phyloP scores from a whole-genome alignment of 2,888 invertebrate species.

The Hypena proboscidalis region DNA sequence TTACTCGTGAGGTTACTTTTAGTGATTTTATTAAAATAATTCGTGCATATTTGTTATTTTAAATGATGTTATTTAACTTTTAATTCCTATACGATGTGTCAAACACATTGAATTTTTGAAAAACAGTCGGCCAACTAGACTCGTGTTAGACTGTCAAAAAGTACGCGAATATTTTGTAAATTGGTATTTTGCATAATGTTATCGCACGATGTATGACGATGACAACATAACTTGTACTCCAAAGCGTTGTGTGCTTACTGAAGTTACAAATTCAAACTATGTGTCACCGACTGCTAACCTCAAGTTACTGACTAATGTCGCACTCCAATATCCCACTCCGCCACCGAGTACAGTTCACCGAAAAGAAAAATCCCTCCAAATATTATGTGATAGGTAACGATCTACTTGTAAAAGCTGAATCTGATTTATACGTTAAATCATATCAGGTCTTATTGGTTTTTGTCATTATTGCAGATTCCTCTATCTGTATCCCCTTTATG shows the following conservation, averaged over 20 bases:
- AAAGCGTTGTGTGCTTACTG: slow-evolving; percentile 82
- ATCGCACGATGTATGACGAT: slow-evolving; percentile 82
- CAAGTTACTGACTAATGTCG: slow-evolving; percentile 87
- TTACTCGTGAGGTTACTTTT: slow-evolving; percentile 74
- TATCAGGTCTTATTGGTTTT: slow-evolving; percentile 13
- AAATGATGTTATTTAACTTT: slow-evolving; percentile 15
- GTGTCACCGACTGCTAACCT: slow-evolving; percentile 89
- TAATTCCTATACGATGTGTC: slow-evolving; percentile 13
- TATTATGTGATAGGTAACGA: slow-evolving; percentile 85
- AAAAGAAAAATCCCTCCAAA: slow-evolving; percentile 86
- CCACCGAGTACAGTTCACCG: slow-evolving; percentile 80
- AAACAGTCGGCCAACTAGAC: slow-evolving; percentile 68
- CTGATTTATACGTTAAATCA: not conserved
- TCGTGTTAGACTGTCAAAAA: slow-evolving; percentile 69
- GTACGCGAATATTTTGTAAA: slow-evolving; percentile 76
- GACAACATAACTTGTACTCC: slow-evolving; percentile 81
- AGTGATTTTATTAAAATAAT: slow-evolving; percentile 27
- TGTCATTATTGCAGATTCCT: slow-evolving; percentile 76
- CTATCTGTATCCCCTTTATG: slow-evolving; percentile 82
- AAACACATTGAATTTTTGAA: slow-evolving; percentile 29
- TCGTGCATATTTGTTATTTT: slow-evolving; percentile 18
- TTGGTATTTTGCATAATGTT: slow-evolving; percentile 77
- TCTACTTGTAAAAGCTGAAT: not conserved
- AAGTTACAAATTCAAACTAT: slow-evolving; percentile 83
- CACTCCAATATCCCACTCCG: slow-evolving; percentile 82